Percentiles rank a stretch among this genome's conserved stretches.
These are phyloP conservation scores for Leuciscus idus DNA, from an alignment of 2,113 vertebrate genomes.

Conservation along the genomic window DNA sequence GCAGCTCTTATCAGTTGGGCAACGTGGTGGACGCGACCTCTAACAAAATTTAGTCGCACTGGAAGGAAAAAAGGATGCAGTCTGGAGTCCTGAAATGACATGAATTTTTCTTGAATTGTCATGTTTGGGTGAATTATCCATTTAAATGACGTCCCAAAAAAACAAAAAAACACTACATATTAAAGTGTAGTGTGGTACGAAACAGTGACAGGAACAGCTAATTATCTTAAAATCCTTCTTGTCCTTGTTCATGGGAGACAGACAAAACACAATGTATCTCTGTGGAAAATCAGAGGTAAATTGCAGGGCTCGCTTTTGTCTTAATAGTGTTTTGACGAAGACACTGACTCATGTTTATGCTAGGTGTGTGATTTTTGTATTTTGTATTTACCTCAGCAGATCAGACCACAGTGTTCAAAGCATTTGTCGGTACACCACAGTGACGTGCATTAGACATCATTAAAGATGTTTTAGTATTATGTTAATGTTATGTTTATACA, in stretches of 20 bases:
- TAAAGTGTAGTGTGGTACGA: not conserved
- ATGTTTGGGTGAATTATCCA: not conserved
- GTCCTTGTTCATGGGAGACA: not conserved
- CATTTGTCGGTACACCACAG: not conserved
- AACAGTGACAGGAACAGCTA: not conserved
- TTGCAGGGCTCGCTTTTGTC: slow-evolving; percentile 42
- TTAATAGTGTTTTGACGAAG: slow-evolving; percentile 1
- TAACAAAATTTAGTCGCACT: too few species aligned
- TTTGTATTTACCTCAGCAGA: not conserved
- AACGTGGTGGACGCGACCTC: too few species aligned
- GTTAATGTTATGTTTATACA: not conserved
- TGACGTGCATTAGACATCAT: slow-evolving; percentile 21
- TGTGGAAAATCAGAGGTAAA: slow-evolving; percentile 16
- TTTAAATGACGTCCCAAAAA: not conserved
- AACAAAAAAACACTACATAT: not conserved
- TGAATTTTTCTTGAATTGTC: not conserved
- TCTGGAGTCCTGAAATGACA: not conserved
- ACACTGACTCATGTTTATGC: slow-evolving; percentile 15
- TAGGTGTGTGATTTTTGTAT: not conserved
- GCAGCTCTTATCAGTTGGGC: too few species aligned
- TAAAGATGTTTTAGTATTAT: slow-evolving; percentile 6
- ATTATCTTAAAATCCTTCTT: slow-evolving; percentile 11
- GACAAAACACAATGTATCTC: slow-evolving; percentile 17
- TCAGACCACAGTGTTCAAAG: slow-evolving; percentile 14
- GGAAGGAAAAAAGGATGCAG: too few species aligned